Evolutionary conservation across 1,140 invertebrate species (phyloP), one percentile per base, ranked within the genome.

Genomic region (Drosophila pandora): DNA sequence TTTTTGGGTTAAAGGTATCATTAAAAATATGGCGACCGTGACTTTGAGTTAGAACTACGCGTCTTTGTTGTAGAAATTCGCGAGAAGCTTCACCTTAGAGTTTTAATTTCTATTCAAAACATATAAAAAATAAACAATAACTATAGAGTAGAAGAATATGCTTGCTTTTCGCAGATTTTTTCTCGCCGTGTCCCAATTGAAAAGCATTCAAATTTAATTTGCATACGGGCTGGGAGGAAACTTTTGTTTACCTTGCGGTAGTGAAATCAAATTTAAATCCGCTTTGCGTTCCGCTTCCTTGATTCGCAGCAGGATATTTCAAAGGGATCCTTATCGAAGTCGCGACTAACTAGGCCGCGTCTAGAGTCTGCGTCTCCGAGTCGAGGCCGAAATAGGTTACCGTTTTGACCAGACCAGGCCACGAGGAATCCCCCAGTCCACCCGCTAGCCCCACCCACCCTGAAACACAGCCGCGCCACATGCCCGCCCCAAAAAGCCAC

Each of bases 151-250:
- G 17, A 17, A 17, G 17, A 17, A 28, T 6, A 28, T 28, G 25
- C 4, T 28, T 28, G 25, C 17, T 28, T 28, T 28, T 28, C 25
- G 5, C 5, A 28, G 1, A 28, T 28, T 28, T 13, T n/a, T 47
- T 47, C 13, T 47, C 43, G 32, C 45, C 48, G 53, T 49, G 48
- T 43, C 54, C 56, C 76, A 72, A 85, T 85, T 85, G 80, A 79
- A 73, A 79, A 65, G 76, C 79, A 90, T 90, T 87, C 76, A 90
- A 90, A 90, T 87, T 90, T 79, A 87, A 90, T 90, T 90, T 87
- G 71, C 77, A 87, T 90, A 81, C 80, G 76, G 81, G 80, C 80
- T 47, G 45, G 48, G 50, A 53, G 50, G 62, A 56, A 77, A 74
- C 64, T 87, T 87, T 77, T 85, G 81, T 85, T 85, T 85, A 77